Base-by-base conservation (phyloP, 2,797 vertebrate species). In the Enteromius radiatus region DNA sequence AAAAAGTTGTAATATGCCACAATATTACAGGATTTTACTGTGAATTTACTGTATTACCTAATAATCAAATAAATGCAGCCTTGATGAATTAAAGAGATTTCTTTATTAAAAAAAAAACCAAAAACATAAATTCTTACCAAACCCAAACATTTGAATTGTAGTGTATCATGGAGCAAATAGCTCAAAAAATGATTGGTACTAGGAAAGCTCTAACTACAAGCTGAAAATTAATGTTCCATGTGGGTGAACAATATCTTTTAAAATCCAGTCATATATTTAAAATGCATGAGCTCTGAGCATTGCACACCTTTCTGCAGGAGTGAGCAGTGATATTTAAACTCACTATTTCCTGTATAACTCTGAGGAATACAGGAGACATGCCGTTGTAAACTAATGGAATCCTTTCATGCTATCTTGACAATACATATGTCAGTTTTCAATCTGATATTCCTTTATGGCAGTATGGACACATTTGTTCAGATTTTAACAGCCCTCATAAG, bases 401-500 rank as follows among this genome's bases (percentile, higher is more conserved):
- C 2, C 21, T 71, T 41, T 71, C 9, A 49, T 12, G 45, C 45
- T 21, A 21, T 52, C 45, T 65, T 17, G 4, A 41, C 45, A 79
- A 36, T 38, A 26, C 15, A 69, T 59, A 41, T 26, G 36, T 47
- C 26, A 78, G 28, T 79, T 54, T 79, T 47, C 2, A 45, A 71
- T 59, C 15, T 61, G 17, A 59, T 26, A 28, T 79, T 43, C 23
- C 15, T 54, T 28, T 61, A 63, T 33, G 78, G 33, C 23, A 26
- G 31, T 47, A 43, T 69, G 49, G n/a, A 69, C 64, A 41, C 65
- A 47, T 71, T 70, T 71, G 23, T 80, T 61, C 7, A 61, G 49
- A 9, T 71, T 80, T 61, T 80, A 71, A 61, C 78, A 80, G 21
- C 23, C 33, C 49, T 56, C 31, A 21, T 43, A 43, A 52, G 43